Base-by-base conservation (phyloP, 2,113 vertebrate species). In the Alouatta palliata region DNA sequence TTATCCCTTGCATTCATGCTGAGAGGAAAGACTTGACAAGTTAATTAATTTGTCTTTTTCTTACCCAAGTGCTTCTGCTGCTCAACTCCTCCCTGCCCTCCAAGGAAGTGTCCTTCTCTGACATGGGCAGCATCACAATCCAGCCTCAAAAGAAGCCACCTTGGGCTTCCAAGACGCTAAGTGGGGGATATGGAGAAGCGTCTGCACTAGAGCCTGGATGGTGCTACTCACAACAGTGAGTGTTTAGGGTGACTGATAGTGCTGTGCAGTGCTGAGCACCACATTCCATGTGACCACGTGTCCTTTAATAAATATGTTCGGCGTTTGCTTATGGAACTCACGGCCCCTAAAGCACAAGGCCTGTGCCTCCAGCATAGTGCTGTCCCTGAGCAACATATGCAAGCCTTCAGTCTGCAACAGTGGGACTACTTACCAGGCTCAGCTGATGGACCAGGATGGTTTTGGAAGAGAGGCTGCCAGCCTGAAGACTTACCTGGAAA, bases 401-500 rank as follows among this genome's bases (percentile, higher is more conserved):
- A 90, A 95, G 95, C n/a, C 96, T 95, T 40, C 4, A 13, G 94
- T 90, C 94, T 88, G 96, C 94, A 96, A n/a, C 77, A 96, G 73
- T 16, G 40, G 91, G 94, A 95, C 95, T 96, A 88, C 92, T 96
- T 47, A 75, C 92, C 86, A 3, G n/a, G 16, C 7, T 7, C 6
- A 25, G 43, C 40, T 52, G n/a, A 21, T 30, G 70, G 47, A 37
- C 27, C 4, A 7, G 35, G 9, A 2, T n/a, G 10, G 21, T 84
- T 4, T 45, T 0, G 70, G 89, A 97, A 96, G 86, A 96, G 97
- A 94, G 93, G 93, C 93, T 97, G 93, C 94, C 94, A 94, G 4
- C 90, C 40, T 81, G 85, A 94, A 97, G 97, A 95, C 47, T 97
- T 94, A 97, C 98, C 96, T 98, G 96, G 71, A 73, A 98, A 97